phyloP scores from a whole-genome alignment of 2,888 invertebrate species.

The Orthonevra nobilis region DNA sequence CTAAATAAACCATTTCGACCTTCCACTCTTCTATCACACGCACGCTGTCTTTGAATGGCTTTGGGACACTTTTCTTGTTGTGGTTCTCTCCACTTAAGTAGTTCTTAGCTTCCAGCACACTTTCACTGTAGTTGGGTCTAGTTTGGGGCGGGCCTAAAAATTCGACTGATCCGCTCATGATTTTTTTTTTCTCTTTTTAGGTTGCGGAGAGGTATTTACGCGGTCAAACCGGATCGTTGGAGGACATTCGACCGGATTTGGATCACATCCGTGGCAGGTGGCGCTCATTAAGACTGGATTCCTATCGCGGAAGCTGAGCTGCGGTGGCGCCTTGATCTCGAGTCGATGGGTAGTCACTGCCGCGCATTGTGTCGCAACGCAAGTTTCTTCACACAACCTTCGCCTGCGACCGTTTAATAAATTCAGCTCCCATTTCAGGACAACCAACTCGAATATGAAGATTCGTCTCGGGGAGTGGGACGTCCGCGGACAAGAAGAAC shows the following conservation, averaged over 20 bases:
- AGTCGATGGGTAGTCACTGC: slow-evolving; percentile 96
- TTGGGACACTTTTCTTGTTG: slow-evolving; percentile 25
- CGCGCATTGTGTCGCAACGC: slow-evolving; percentile 95
- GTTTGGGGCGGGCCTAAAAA: neutral
- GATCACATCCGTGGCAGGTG: slow-evolving; percentile 96
- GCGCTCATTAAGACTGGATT: slow-evolving; percentile 95
- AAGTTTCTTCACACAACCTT: slow-evolving; percentile 82
- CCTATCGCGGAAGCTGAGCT: slow-evolving; percentile 92
- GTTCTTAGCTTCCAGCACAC: slow-evolving; percentile 26
- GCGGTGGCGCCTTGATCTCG: slow-evolving; percentile 94
- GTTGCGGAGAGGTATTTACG: slow-evolving; percentile 93
- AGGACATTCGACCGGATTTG: slow-evolving; percentile 93
- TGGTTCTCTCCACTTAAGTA: slow-evolving; percentile 46
- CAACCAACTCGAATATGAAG: slow-evolving; percentile 92
- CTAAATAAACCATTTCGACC: slow-evolving; percentile 38
- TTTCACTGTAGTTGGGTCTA: slow-evolving; percentile 13
- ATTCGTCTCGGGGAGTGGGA: slow-evolving; percentile 97
- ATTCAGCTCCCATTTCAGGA: no score
- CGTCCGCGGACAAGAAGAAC: slow-evolving; percentile 90
- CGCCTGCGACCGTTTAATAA: no score
- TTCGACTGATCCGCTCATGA: neutral
- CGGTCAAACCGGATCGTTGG: slow-evolving; percentile 95
- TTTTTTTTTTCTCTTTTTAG: slow-evolving; percentile 82
- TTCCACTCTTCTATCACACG: slow-evolving; percentile 37
- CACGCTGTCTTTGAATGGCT: slow-evolving; percentile 42